phyloP scores from a whole-genome alignment of 2,888 invertebrate species.

The Sthenelais limicola region DNA sequence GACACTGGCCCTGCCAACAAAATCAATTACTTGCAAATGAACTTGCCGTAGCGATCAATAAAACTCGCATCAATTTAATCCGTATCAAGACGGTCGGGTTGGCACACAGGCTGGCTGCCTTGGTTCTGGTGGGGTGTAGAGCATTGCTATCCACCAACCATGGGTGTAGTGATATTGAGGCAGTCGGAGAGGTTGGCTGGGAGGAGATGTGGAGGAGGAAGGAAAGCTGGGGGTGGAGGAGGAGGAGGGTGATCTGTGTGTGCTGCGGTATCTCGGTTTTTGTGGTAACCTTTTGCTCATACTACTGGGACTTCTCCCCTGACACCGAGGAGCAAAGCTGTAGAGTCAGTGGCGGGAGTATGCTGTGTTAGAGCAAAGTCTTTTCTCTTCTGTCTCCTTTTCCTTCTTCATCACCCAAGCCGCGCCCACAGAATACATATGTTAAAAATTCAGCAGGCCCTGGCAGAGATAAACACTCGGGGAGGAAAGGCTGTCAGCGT shows the following conservation, averaged over 20 bases:
- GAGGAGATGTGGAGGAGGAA: background rate
- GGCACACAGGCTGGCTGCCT: constrained; percentile 7
- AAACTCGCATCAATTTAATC: constrained; percentile 38
- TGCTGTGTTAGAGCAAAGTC: too few relatives aligned
- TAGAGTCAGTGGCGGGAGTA: background rate
- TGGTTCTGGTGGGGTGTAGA: background rate
- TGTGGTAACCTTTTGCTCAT: too few relatives aligned
- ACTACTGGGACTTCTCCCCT: too few relatives aligned
- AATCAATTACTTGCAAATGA: constrained; percentile 40
- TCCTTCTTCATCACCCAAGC: background rate
- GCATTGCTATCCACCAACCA: too few relatives aligned
- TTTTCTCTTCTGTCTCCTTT: background rate
- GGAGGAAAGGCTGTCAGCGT: constrained; percentile 15
- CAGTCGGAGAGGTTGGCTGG: background rate
- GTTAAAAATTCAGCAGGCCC: constrained; percentile 39
- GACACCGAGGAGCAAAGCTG: constrained; percentile 10
- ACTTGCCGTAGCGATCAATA: constrained; percentile 35
- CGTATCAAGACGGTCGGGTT: constrained; percentile 37
- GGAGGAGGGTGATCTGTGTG: too few relatives aligned
- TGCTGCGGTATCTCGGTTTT: too few relatives aligned
- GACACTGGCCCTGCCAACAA: background rate
- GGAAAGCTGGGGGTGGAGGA: too few relatives aligned
- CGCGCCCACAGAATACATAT: constrained; percentile 5
- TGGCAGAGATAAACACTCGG: constrained; percentile 37
- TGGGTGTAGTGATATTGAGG: too few relatives aligned